A percentile compares a stretch with the other conserved stretches of the same genome.
Conservation (phyloP, 2,888 invertebrate species). For the Macrophya annulata region DNA sequence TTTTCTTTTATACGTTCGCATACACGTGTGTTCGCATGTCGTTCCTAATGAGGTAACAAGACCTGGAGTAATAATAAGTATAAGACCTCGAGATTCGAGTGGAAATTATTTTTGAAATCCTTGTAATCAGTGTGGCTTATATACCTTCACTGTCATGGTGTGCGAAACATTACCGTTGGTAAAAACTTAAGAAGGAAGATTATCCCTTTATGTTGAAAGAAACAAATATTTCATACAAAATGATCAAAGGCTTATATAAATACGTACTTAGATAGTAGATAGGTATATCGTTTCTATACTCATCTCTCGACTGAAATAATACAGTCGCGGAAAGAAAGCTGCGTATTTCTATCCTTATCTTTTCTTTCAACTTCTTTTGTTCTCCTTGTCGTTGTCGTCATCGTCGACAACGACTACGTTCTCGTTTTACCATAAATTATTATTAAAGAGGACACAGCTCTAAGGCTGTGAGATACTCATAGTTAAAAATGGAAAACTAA, state of each 20-base stretch:
- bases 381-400: not conserved
- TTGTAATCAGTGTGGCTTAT: not conserved
- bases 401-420: not conserved
- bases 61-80: not conserved
- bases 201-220: not conserved
- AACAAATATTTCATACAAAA: not conserved
- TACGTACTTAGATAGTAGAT: not conserved
- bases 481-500: not conserved
- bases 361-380: constrained; percentile 28
- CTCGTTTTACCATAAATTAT: not conserved
- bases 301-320: not conserved
- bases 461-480: not conserved
- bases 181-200: not conserved
- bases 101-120: not conserved
- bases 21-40: not conserved
- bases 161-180: not conserved
- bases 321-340: constrained; percentile 47
- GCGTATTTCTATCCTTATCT: not conserved
- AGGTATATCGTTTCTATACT: not conserved
- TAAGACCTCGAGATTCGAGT: not conserved
- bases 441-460: constrained; percentile 34
- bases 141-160: not conserved
- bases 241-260: constrained; percentile 5
- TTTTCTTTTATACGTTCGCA: not conserved
- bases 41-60: constrained; percentile 6